Base-by-base conservation (phyloP, 2,797 vertebrate species). In the Lates japonicus region DNA sequence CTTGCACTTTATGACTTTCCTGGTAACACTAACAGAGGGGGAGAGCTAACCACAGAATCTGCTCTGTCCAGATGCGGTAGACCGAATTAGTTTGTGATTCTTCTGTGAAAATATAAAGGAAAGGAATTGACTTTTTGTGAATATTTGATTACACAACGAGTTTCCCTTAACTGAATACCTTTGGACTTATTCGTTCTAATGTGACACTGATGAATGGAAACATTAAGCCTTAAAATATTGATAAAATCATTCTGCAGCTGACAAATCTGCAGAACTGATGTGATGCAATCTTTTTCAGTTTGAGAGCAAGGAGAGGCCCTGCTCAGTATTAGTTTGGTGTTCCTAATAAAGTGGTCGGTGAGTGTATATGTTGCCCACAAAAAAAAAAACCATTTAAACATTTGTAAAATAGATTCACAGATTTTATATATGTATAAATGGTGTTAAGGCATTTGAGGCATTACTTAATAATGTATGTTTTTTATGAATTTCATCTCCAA, bases 21-120 rank as follows among this genome's bases (percentile, higher is more conserved):
- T 70, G 4, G 48, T 59, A 16, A 66, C 48, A 69, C 12, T 65
- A 44, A 52, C 13, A 19, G 51, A 70, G 37, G 49, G 74, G 55
- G 14, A 70, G 44, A 13, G 46, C 33, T 52, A 57, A 67, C 39
- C 29, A 51, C 17, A 35, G 13, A 58, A 3, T 17, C 57, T 41
- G 9, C 8, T 31, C 3, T 72, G 11, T 70, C 31, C 7, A 22
- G 20, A 16, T 66, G 41, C 3, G 55, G 41, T 12, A 42, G 7
- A 31, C 22, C 46, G 7, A 52, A 35, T 3, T 29, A 33, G 17
- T 59, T 19, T 58, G 17, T 52, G n/a, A 22, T 33, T 55, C 1
- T 35, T 17, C 37, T 48, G 10, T 11, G 3, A 60, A 54, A 39
- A 29, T 19, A 46, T 2, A 14, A 14, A 33, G 5, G 13, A 59